Evolutionary conservation across 2,797 vertebrate species (phyloP).

Genomic region (Phoxinus dragarum): DNA sequence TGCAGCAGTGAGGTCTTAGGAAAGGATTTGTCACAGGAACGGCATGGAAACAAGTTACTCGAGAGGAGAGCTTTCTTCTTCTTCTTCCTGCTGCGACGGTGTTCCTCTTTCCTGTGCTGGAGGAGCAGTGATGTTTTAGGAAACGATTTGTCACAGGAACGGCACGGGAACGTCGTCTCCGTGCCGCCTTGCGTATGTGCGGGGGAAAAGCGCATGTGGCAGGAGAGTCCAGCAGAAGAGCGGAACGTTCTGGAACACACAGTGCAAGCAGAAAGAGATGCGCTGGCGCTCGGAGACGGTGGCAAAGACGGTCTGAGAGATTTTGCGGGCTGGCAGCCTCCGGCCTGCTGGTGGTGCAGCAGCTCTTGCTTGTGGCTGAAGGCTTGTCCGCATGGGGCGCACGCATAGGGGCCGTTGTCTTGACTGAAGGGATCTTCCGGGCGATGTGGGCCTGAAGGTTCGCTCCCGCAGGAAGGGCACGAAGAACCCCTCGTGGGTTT

Average conservation of each 20-base stretch:
- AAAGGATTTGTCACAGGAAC: slow-evolving; percentile 79
- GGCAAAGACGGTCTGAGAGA: slow-evolving; percentile 50
- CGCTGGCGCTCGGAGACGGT: slow-evolving; percentile 49
- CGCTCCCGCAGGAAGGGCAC: slow-evolving; percentile 50
- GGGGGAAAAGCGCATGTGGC: slow-evolving; percentile 63
- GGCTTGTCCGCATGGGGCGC: slow-evolving; percentile 74
- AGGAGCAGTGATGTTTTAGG: slow-evolving; percentile 70
- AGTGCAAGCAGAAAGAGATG: slow-evolving; percentile 49
- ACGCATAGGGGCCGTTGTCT: slow-evolving; percentile 71
- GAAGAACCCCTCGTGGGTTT: slow-evolving; percentile 34
- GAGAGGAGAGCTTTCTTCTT: slow-evolving; percentile 45
- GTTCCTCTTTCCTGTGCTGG: slow-evolving; percentile 75
- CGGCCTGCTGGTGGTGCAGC: slow-evolving; percentile 77
- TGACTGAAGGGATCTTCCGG: slow-evolving; percentile 54
- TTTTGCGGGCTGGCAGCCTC: slow-evolving; percentile 61
- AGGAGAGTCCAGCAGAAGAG: slow-evolving; percentile 60
- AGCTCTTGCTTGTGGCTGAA: slow-evolving; percentile 78
- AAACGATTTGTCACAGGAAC: slow-evolving; percentile 79
- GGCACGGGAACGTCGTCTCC: slow-evolving; percentile 66
- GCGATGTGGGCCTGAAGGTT: slow-evolving; percentile 43
- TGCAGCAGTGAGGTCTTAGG: slow-evolving; percentile 70
- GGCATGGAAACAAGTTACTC: slow-evolving; percentile 67
- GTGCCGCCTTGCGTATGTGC: not conserved
- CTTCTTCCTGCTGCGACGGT: slow-evolving; percentile 65
- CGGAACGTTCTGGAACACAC: slow-evolving; percentile 65